Conservation (phyloP, 2,888 invertebrate genomes). For the Autographa gamma region DNA sequence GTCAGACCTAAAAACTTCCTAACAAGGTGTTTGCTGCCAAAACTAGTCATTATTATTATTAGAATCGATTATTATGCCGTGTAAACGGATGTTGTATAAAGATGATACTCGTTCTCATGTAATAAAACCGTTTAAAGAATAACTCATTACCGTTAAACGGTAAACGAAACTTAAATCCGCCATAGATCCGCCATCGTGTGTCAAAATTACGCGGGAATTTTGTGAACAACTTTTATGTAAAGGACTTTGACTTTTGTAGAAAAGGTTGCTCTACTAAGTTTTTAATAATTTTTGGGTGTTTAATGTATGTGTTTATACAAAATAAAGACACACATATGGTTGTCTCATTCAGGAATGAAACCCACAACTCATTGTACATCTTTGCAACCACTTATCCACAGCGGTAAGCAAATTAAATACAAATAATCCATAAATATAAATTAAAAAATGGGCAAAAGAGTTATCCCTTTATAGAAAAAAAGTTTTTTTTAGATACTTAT, state of each 20-base stretch:
- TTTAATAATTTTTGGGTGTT: too few species aligned
- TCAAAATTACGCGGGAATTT: background rate
- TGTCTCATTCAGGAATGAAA: too few species aligned
- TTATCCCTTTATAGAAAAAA: too few species aligned
- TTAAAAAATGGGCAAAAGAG: too few species aligned
- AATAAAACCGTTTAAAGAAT: slow-evolving; percentile 1
- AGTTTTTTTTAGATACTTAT: too few species aligned
- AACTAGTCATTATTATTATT: background rate
- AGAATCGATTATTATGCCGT: background rate
- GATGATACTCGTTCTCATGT: slow-evolving; percentile 1
- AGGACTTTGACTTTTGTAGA: background rate
- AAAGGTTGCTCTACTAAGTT: too few species aligned
- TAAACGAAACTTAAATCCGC: background rate
- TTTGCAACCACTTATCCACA: too few species aligned
- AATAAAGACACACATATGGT: too few species aligned
- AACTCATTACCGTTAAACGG: slow-evolving; percentile 4
- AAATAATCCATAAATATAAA: too few species aligned
- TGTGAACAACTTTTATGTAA: background rate
- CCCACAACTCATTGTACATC: too few species aligned
- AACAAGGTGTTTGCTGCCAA: background rate
- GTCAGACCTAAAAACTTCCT: background rate
- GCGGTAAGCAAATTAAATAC: too few species aligned
- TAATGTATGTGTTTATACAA: too few species aligned
- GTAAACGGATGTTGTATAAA: background rate
- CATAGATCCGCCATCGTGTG: background rate